Base-by-base conservation (phyloP, 1,140 invertebrate genomes). In the Caenorhabditis inopinata region DNA sequence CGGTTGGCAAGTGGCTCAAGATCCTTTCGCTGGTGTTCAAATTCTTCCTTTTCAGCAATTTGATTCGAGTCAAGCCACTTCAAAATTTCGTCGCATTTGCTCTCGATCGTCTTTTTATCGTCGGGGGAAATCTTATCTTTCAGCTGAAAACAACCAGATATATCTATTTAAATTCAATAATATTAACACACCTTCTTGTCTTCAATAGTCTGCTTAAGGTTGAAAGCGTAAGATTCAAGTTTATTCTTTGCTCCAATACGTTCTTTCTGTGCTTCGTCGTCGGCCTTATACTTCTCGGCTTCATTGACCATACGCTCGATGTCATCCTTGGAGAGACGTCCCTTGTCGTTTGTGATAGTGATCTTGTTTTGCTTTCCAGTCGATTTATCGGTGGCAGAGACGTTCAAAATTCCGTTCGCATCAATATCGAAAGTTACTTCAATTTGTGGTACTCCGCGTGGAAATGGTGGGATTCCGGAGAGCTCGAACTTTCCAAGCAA, bases 341-440 rank as follows among this genome's bases (percentile, higher is more conserved):
- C 79, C 90, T 97, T 97, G 90, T 98, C 96, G 88, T 98, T 97
- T 86, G 95, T 97, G 86, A 97, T 97, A 68, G 74, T 83, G 89
- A 98, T 97, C 90, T 97, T 97, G 90, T 97, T 97, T 87, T 96
- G 94, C 89, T 96, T 96, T 86, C 96, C 96, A 81, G 96, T 97
- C 3, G 90, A 91, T 86, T 92, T 92, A 84, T 92, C 91, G 11
- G 87, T 86, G 38, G 91, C 91, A 62, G 89, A 88, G 9, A 90
- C 90, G 78, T 90, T 89, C 16, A 90, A 73, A 79, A 90, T 90
- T 51, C 89, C 89, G 80, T 90, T 90, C 58, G 90, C 90, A 83
- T 95, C 90, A 93, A 92, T 91, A 79, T 92, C 92, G 84, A 92
- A 92, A 16, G 91, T 91, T 11, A 92, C 90, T 81, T 86, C 88